These are phyloP conservation scores for Troglohyphantes excavatus DNA, from an alignment of 2,888 invertebrate genomes.

Conservation along the genomic window DNA sequence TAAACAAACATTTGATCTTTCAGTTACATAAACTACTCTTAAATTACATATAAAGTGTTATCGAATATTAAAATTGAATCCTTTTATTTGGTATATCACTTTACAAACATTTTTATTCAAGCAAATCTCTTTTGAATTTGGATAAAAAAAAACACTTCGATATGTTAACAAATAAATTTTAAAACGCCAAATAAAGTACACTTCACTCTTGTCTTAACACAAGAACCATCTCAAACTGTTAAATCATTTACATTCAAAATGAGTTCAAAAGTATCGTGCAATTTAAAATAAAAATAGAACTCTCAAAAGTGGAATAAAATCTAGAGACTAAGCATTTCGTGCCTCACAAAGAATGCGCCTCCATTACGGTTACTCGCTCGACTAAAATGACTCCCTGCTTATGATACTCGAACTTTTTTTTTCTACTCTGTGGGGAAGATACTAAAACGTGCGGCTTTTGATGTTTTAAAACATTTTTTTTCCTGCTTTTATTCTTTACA, in stretches of 20 bases:
- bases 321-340: conserved; percentile 22
- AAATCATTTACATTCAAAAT: conserved; percentile 60
- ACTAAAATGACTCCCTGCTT: conserved; percentile 21
- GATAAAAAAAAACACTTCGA: too few relatives aligned
- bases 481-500: conserved; percentile 43
- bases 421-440: neutral
- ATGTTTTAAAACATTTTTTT: conserved; percentile 57
- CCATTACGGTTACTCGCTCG: conserved; percentile 31
- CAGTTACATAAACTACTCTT: too few relatives aligned
- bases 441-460: conserved; percentile 50
- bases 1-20: too few relatives aligned
- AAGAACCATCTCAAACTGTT: neutral
- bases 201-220: neutral
- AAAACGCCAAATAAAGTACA: neutral
- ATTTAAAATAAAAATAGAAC: neutral
- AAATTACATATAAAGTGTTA: too few relatives aligned
- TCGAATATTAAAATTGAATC: too few relatives aligned
- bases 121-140: too few relatives aligned
- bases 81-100: too few relatives aligned
- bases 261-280: conserved; percentile 35
- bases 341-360: conserved; percentile 6
- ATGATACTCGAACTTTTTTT: conserved; percentile 14
- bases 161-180: too few relatives aligned
- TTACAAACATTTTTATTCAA: too few relatives aligned
- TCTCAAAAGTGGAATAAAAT: conserved; percentile 18